Evolutionary conservation across 2,113 vertebrate genomes (phyloP), one percentile per base, ranked within the genome.

Genomic region (Puffinus mauretanicus): DNA sequence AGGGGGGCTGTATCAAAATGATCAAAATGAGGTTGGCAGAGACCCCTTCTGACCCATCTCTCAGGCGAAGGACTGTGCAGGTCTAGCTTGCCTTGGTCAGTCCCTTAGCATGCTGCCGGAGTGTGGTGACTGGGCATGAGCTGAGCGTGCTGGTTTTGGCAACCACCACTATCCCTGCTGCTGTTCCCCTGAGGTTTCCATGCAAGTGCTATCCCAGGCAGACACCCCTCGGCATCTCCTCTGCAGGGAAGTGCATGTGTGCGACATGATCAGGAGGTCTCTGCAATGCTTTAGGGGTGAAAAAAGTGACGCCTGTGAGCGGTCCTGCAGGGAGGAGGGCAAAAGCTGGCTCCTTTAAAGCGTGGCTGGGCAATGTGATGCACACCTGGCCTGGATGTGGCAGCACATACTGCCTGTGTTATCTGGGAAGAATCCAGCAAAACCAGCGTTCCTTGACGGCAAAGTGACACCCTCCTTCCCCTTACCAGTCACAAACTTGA

Each of bases 301-400:
- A 29, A 44, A 60, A 47, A 47, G 16, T 3, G 16, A 42, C 1
- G 1, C 11, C 25, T n/a, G 8, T 15, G 44, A 64, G 38, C 8
- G 34, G 78, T n/a, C 15, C 38, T 17, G 55, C 30, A 75, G 42
- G 36, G 34, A 75, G 71, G 27, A 36, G n/a, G 19, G 81, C 57
- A n/a, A 70, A 38, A 70, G 82, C 69, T 79, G 15, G 12, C 12
- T 84, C 44, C 52, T 25, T 16, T 49, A 38, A 42, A 89, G 78
- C 2, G 0, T 9, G 69, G 67, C 58, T 2, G 8, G 47, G 66
- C 57, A 44, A 1, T 0, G 1, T 26, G 11, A 9, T 25, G 42
- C 69, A 52, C 13, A 15, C 65, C 81, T 17, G 55, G 83, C 30
- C 73, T 46, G 66, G 82, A 67, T 15, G 40, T 7, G 32, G 62